Percentiles rank a stretch among this genome's conserved stretches.
Evolutionary conservation across 2,888 invertebrate genomes (phyloP).

Genomic region (Azorinus chamasolen): DNA sequence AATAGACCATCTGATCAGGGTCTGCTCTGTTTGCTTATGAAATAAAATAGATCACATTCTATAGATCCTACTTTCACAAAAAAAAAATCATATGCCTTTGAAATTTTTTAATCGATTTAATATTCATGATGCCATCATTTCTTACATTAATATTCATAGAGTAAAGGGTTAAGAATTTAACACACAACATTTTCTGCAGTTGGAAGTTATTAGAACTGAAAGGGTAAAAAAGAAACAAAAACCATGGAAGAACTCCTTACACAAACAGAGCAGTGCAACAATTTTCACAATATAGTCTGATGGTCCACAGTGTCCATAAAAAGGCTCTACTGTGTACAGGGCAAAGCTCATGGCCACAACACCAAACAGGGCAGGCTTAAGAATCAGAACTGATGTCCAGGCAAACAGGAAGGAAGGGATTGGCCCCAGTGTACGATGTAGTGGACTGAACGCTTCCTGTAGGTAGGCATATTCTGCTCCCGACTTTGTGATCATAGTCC

Average conservation of each 20-base stretch:
- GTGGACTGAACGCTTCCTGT: constrained; percentile 71
- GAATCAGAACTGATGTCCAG: constrained; percentile 86
- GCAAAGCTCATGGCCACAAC: constrained; percentile 87
- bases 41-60: too few relatives aligned
- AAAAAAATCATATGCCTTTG: too few relatives aligned
- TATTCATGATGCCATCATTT: too few relatives aligned
- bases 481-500: constrained; percentile 92
- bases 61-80: too few relatives aligned
- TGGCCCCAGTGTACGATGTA: constrained; percentile 85
- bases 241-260: constrained; percentile 67
- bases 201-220: too few relatives aligned
- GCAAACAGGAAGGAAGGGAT: constrained; percentile 88
- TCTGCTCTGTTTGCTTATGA: too few relatives aligned
- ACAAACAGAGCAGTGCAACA: constrained; percentile 75
- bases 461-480: constrained; percentile 93
- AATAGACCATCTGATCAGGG: too few relatives aligned
- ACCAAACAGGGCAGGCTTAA: constrained; percentile 86
- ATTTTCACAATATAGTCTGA: constrained; percentile 73
- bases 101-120: too few relatives aligned
- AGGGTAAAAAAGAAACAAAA: neutral
- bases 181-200: too few relatives aligned
- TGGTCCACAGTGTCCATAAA: constrained; percentile 80
- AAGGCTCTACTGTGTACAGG: constrained; percentile 81
- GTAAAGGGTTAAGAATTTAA: too few relatives aligned
- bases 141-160: too few relatives aligned